These are phyloP conservation scores for Argyrosomus japonicus DNA, from an alignment of 2,113 vertebrate species.

Conservation along the genomic window DNA sequence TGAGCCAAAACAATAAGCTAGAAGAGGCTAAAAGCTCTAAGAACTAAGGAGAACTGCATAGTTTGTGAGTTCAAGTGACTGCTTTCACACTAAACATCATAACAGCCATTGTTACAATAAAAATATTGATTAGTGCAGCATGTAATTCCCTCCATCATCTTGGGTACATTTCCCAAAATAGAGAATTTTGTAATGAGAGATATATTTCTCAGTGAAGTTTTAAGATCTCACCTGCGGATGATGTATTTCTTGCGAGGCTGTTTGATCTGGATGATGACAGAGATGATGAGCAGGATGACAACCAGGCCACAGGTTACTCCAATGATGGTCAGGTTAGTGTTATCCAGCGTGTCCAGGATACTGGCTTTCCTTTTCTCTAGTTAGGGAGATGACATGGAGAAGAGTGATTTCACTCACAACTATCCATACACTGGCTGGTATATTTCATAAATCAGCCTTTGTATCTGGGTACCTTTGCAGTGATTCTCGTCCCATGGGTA, in stretches of 20 bases:
- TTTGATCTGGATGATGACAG: conserved; percentile 96
- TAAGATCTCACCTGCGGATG: conserved; percentile 83
- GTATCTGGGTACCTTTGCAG: conserved; percentile 89
- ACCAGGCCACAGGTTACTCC: conserved; percentile 94
- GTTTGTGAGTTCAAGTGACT: neutral
- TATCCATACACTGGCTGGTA: no score
- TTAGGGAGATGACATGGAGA: conserved; percentile 7
- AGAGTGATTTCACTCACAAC: neutral
- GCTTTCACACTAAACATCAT: neutral
- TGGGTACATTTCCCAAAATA: neutral
- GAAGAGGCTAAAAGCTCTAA: neutral
- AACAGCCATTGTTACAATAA: neutral
- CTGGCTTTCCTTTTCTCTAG: conserved; percentile 94
- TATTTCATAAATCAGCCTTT: neutral
- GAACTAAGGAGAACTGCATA: neutral
- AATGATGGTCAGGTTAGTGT: conserved; percentile 95
- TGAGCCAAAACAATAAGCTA: neutral
- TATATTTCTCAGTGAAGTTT: neutral
- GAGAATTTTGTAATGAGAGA: neutral
- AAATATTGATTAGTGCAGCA: neutral
- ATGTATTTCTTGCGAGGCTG: conserved; percentile 99
- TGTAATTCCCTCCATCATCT: neutral
- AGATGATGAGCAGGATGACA: conserved; percentile 93
- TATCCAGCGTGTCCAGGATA: conserved; percentile 93
- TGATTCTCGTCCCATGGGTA: conserved; percentile 99